Conservation (phyloP, 1,140 invertebrate genomes). For the Amphibalanus amphitrite region DNA sequence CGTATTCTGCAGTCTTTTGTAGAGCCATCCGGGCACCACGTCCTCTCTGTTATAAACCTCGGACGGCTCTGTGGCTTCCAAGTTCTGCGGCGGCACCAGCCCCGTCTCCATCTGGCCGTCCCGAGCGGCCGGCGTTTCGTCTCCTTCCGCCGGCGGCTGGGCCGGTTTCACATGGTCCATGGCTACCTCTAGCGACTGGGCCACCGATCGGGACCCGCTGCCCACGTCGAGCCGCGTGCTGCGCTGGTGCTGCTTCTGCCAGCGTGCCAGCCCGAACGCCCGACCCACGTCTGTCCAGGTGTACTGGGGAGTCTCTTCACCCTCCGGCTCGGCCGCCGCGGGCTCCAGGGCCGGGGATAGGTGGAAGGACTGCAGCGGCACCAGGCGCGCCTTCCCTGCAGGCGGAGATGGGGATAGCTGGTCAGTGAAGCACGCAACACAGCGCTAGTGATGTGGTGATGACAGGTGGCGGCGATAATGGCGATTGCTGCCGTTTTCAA, state of each 20-base stretch:
- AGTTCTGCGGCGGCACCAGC: neutral
- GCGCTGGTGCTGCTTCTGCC: neutral
- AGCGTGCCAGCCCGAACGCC: neutral
- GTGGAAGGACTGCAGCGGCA: too few relatives aligned
- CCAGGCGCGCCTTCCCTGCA: too few relatives aligned
- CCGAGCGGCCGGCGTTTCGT: too few relatives aligned
- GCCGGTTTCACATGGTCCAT: neutral
- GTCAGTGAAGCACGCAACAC: too few relatives aligned
- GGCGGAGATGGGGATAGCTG: too few relatives aligned
- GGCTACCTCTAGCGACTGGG: neutral
- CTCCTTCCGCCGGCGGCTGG: neutral
- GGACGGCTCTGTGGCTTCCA: neutral
- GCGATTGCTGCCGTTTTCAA: too few relatives aligned
- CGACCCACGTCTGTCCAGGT: neutral
- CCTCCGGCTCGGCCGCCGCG: too few relatives aligned
- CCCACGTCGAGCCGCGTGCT: neutral
- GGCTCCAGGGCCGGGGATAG: too few relatives aligned
- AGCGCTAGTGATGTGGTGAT: too few relatives aligned
- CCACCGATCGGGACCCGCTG: neutral
- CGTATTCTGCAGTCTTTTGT: neutral
- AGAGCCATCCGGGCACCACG: neutral
- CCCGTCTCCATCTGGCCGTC: neutral
- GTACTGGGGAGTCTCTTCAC: too few relatives aligned
- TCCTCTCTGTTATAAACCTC: neutral
- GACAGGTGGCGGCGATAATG: too few relatives aligned